phyloP scores from a whole-genome alignment of 1,140 invertebrate species.

The Manduca sexta region DNA sequence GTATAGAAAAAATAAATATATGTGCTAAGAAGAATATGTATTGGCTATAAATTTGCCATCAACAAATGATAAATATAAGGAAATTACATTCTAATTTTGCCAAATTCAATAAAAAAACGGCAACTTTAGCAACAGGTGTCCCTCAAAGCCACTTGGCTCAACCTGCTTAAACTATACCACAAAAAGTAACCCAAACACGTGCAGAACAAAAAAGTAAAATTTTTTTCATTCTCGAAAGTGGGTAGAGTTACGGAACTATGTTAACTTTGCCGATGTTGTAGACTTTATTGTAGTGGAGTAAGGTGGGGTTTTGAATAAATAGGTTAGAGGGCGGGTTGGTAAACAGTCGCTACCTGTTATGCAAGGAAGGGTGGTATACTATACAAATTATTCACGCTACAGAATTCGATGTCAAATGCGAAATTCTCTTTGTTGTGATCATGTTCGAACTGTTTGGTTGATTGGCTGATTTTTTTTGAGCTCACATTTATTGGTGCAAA shows the following conservation, averaged over 20 bases:
- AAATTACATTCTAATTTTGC: too few species aligned
- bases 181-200: constrained; percentile 24
- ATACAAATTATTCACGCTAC: constrained; percentile 15
- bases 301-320: neutral
- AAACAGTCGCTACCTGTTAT: constrained; percentile 27
- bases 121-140: constrained; percentile 7
- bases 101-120: neutral
- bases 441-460: too few species aligned
- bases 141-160: neutral
- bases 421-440: too few species aligned
- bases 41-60: too few species aligned
- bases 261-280: neutral
- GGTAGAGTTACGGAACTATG: constrained; percentile 1
- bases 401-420: neutral
- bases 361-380: constrained; percentile 23
- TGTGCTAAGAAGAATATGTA: too few species aligned
- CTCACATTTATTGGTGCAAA: too few species aligned
- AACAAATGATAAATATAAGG: too few species aligned
- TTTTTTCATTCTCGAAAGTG: constrained; percentile 11
- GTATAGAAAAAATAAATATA: too few species aligned
- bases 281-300: neutral
- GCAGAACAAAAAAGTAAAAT: constrained; percentile 24
- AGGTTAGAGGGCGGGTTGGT: constrained; percentile 2
- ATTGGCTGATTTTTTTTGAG: too few species aligned
- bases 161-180: constrained; percentile 11